Conservation (phyloP, 2,888 invertebrate genomes). For the Amiota mariae region DNA sequence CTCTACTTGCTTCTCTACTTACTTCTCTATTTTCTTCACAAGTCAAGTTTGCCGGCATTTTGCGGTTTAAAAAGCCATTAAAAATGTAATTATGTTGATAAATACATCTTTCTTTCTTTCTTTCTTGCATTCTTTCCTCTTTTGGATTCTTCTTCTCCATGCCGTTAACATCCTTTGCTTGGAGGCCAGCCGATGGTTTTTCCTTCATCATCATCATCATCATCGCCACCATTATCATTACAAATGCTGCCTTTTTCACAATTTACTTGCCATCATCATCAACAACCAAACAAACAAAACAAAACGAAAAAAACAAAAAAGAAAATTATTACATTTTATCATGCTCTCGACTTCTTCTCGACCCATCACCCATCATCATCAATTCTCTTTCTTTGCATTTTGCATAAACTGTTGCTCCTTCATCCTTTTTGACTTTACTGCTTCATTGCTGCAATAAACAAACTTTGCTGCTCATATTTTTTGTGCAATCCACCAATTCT, state of each 20-base stretch:
- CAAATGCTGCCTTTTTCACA: constrained; percentile 44
- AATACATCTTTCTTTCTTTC: constrained; percentile 62
- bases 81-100: constrained; percentile 72
- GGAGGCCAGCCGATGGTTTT: constrained; percentile 6
- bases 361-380: constrained; percentile 48
- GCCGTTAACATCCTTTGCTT: constrained; percentile 46
- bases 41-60: constrained; percentile 48
- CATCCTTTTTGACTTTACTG: not conserved
- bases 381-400: not conserved
- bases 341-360: constrained; percentile 48
- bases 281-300: constrained; percentile 36
- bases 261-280: constrained; percentile 54
- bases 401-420: constrained; percentile 24
- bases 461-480: constrained; percentile 28
- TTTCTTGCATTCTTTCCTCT: no score
- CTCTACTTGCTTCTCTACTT: no score
- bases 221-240: not conserved
- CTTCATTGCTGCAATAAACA: constrained; percentile 10
- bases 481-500: not conserved
- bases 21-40: no score
- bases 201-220: constrained; percentile 9
- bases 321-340: constrained; percentile 57
- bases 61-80: constrained; percentile 71
- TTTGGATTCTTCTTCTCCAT: constrained; percentile 45
- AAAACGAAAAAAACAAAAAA: no score